phyloP scores from a whole-genome alignment of 2,797 vertebrate species.

The Spea hammondii region DNA sequence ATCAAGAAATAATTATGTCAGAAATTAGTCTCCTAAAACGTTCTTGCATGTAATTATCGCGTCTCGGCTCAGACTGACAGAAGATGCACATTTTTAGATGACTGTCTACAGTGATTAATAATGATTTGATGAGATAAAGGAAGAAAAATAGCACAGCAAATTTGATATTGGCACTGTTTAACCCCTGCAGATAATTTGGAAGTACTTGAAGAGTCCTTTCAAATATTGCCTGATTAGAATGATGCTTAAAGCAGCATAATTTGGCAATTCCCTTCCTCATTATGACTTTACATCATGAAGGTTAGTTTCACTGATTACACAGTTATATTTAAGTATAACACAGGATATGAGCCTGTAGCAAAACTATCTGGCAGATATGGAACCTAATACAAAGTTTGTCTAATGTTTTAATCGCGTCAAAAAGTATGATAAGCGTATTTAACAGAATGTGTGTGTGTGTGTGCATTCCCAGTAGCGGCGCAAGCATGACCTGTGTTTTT shows the following conservation, averaged over 20 bases:
- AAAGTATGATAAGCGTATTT: no score
- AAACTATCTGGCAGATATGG: not conserved
- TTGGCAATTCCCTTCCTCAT: not conserved
- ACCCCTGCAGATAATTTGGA: conserved; percentile 10
- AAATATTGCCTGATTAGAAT: not conserved
- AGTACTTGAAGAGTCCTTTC: conserved; percentile 1
- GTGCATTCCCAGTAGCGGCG: no score
- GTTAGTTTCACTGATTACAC: conserved; percentile 16
- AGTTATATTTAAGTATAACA: not conserved
- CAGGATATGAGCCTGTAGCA: not conserved
- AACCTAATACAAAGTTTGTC: no score
- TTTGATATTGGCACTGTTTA: conserved; percentile 3
- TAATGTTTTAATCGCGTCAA: no score
- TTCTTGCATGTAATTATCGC: no score
- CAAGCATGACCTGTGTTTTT: no score
- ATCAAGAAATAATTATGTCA: no score
- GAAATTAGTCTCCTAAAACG: no score
- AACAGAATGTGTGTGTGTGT: no score
- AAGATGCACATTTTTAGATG: not conserved
- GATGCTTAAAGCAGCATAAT: not conserved
- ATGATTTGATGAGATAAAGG: not conserved
- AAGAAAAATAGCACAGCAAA: not conserved
- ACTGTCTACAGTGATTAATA: conserved; percentile 5
- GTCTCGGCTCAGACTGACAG: not conserved
- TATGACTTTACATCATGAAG: not conserved